A percentile compares a stretch with the other conserved stretches of the same genome.
These are phyloP conservation scores for Gasteruption jaculator DNA, from an alignment of 2,888 invertebrate genomes.

Conservation along the genomic window DNA sequence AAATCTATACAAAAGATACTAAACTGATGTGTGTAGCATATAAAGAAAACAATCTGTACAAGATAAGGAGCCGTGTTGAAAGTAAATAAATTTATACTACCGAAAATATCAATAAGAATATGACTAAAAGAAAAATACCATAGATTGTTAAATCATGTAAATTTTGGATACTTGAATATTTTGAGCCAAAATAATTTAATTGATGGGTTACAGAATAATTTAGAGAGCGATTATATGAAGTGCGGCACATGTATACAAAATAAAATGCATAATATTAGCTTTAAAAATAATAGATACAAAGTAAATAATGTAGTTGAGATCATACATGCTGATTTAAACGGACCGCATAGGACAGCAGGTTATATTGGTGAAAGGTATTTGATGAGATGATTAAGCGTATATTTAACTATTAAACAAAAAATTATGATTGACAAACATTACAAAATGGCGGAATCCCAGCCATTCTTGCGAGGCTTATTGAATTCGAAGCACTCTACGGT, in stretches of 20 bases:
- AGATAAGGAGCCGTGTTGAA: constrained; percentile 15
- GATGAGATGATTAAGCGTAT: too few species aligned
- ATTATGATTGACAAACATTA: too few species aligned
- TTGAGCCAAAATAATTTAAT: constrained; percentile 22
- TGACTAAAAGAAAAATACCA: constrained; percentile 29
- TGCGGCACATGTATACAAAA: constrained; percentile 27
- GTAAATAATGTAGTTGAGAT: constrained; percentile 25
- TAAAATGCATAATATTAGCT: constrained; percentile 30
- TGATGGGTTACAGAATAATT: constrained; percentile 21
- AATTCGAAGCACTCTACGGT: too few species aligned
- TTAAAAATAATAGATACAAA: constrained; percentile 25
- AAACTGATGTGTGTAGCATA: constrained; percentile 20
- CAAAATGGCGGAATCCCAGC: too few species aligned
- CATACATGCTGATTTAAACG: too few species aligned
- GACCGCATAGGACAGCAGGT: too few species aligned
- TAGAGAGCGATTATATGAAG: constrained; percentile 25
- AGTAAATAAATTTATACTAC: constrained; percentile 1
- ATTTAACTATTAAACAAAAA: too few species aligned
- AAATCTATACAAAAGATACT: constrained; percentile 19
- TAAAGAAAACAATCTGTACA: constrained; percentile 21
- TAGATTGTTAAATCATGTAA: constrained; percentile 26
- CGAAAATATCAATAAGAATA: constrained; percentile 7
- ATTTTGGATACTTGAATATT: constrained; percentile 26
- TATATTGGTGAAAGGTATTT: constrained; percentile 16
- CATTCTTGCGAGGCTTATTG: too few species aligned